phyloP scores from a whole-genome alignment of 1,140 invertebrate species.

The Atopsyche davidsoni region DNA sequence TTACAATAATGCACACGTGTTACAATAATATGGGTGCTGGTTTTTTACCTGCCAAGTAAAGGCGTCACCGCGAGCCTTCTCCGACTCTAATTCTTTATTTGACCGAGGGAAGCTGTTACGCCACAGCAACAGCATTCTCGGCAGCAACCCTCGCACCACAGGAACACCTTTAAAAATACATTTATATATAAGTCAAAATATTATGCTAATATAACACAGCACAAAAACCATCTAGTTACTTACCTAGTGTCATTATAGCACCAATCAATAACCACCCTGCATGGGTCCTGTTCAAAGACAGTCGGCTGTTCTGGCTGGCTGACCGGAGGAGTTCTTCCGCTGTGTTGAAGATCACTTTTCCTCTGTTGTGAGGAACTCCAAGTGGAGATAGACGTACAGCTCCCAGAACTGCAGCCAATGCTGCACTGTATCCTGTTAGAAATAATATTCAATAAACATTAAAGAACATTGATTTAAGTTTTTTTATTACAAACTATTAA shows the following conservation, averaged over 20 bases:
- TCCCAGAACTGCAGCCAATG: slow-evolving; percentile 87
- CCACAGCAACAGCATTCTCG: slow-evolving; percentile 93
- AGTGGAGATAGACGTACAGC: slow-evolving; percentile 85
- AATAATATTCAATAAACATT: background rate
- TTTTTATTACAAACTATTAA: slow-evolving; percentile 7
- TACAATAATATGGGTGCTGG: too few relatives aligned
- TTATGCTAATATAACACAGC: background rate
- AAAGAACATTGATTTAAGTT: background rate
- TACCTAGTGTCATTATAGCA: slow-evolving; percentile 92
- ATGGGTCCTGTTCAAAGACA: slow-evolving; percentile 91
- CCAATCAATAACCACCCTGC: slow-evolving; percentile 97
- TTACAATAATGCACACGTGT: too few relatives aligned
- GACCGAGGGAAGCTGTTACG: slow-evolving; percentile 96
- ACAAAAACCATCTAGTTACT: slow-evolving; percentile 20
- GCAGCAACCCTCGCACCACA: slow-evolving; percentile 82
- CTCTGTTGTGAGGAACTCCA: slow-evolving; percentile 93
- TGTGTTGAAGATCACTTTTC: slow-evolving; percentile 94
- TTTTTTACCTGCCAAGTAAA: slow-evolving; percentile 90
- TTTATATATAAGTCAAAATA: too few relatives aligned
- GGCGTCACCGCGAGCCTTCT: slow-evolving; percentile 94
- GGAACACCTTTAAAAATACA: slow-evolving; percentile 58
- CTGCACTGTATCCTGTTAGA: slow-evolving; percentile 84
- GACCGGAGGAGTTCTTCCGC: slow-evolving; percentile 94
- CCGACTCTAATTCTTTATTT: slow-evolving; percentile 91
- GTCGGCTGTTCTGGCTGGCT: slow-evolving; percentile 92